These are phyloP conservation scores for Copsychus sechellarum DNA, from an alignment of 2,113 vertebrate genomes.

Conservation along the genomic window DNA sequence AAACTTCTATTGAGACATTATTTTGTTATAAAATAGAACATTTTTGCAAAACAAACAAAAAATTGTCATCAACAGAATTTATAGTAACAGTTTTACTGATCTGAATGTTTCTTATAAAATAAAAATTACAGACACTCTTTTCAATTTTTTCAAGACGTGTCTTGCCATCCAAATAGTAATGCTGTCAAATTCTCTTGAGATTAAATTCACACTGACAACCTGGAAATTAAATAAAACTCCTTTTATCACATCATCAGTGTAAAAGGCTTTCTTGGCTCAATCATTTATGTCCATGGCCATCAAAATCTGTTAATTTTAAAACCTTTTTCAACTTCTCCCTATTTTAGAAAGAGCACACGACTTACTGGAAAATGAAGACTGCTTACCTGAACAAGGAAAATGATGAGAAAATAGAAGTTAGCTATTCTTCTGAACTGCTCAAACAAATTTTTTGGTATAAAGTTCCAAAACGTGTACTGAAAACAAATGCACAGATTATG, in stretches of 20 bases:
- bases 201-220: background rate
- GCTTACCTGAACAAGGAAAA: constrained; percentile 97
- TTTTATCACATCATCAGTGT: background rate
- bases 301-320: background rate
- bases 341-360: background rate
- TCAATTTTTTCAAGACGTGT: background rate
- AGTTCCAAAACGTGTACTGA: constrained; percentile 98
- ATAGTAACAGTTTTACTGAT: background rate
- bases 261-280: background rate
- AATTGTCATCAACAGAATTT: background rate
- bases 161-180: background rate
- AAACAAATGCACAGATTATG: constrained; percentile 4
- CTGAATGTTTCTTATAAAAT: background rate
- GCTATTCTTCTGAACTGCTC: constrained; percentile 98
- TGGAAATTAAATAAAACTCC: background rate
- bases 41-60: background rate
- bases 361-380: background rate
- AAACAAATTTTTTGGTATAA: constrained; percentile 97
- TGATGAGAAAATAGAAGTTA: constrained; percentile 99
- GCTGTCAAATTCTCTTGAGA: background rate
- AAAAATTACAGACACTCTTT: background rate
- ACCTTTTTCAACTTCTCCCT: background rate
- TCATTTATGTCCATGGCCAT: background rate
- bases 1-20: background rate
- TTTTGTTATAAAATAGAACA: background rate